A percentile compares a stretch with the other conserved stretches of the same genome.
These are phyloP conservation scores for Austrolebias charrua DNA, from an alignment of 2,797 vertebrate species.

Conservation along the genomic window DNA sequence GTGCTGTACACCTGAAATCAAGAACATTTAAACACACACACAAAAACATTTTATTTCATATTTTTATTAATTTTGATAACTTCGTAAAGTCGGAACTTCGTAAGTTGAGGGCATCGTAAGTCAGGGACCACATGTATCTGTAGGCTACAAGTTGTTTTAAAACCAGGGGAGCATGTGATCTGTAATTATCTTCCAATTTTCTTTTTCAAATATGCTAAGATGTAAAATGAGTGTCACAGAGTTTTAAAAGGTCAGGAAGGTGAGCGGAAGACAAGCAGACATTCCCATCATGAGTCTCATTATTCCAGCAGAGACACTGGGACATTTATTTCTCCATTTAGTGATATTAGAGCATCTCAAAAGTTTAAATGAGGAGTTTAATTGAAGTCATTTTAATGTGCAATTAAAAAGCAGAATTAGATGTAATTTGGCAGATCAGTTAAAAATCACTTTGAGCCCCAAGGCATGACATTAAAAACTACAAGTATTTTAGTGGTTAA, in stretches of 20 bases:
- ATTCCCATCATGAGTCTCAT: constrained; percentile 47
- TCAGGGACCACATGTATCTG: too few species aligned
- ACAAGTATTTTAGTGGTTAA: not conserved
- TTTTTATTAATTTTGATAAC: too few species aligned
- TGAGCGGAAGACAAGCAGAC: constrained; percentile 24
- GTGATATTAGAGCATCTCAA: constrained; percentile 41
- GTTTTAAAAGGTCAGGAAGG: constrained; percentile 17
- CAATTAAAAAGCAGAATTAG: constrained; percentile 45
- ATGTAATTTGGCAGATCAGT: constrained; percentile 40
- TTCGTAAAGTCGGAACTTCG: too few species aligned
- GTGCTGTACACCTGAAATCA: too few species aligned
- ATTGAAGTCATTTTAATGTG: constrained; percentile 49
- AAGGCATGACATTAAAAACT: constrained; percentile 18
- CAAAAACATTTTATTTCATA: too few species aligned
- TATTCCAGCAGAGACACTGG: constrained; percentile 31
- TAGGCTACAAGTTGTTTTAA: constrained; percentile 31
- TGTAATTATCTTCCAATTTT: constrained; percentile 48
- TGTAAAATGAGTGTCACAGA: constrained; percentile 5
- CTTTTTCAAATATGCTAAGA: constrained; percentile 38
- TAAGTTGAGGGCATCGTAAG: too few species aligned
- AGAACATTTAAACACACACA: too few species aligned
- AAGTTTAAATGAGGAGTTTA: constrained; percentile 58
- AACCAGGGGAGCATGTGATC: constrained; percentile 25
- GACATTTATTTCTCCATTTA: constrained; percentile 17
- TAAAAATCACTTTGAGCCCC: constrained; percentile 17